These are phyloP conservation scores for Shinisaurus crocodilurus DNA, from an alignment of 2,113 vertebrate genomes.

Conservation along the genomic window DNA sequence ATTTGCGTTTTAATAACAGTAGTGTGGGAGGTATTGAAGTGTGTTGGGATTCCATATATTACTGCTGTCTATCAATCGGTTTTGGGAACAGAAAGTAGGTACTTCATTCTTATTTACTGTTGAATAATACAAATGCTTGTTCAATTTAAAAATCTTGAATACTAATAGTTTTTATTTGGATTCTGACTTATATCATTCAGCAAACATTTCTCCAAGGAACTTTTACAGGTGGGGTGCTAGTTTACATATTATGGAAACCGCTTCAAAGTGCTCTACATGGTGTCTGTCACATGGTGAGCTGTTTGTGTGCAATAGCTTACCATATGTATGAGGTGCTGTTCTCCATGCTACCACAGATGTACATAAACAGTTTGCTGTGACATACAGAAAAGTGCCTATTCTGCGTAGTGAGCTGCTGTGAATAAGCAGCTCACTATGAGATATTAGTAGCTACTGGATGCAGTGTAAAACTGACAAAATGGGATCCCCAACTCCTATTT, in stretches of 20 bases:
- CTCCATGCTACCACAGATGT: neutral
- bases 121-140: conserved; percentile 4
- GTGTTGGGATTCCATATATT: neutral
- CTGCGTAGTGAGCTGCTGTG: no score
- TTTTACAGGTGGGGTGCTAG: neutral
- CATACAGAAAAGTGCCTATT: neutral
- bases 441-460: neutral
- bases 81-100: conserved; percentile 4
- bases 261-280: neutral
- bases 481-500: neutral
- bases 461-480: neutral
- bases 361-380: neutral
- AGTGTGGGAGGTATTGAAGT: conserved; percentile 7
- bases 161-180: neutral
- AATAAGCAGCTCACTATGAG: neutral
- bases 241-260: neutral
- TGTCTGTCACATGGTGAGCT: neutral
- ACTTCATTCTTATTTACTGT: neutral
- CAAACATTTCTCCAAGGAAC: neutral
- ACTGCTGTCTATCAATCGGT: neutral
- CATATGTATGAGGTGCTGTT: neutral
- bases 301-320: neutral
- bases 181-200: neutral
- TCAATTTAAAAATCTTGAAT: neutral
- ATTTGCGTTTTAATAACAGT: neutral